Percentiles rank a stretch among this genome's conserved stretches.
Conservation (phyloP, 2,888 invertebrate genomes). For the Cryptophagus acutangulus region DNA sequence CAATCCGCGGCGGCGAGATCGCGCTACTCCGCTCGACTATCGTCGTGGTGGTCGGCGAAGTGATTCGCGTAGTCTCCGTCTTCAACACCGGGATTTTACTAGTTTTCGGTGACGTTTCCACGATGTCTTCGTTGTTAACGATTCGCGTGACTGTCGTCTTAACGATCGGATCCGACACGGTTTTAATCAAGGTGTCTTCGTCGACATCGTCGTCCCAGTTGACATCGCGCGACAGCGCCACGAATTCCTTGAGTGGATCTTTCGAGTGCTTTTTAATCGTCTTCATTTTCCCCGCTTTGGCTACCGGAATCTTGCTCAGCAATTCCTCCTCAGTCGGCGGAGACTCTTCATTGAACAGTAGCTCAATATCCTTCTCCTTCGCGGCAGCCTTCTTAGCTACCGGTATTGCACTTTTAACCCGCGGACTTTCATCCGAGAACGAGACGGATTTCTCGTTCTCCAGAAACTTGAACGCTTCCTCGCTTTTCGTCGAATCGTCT, state of each 20-base stretch:
- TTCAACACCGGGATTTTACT: conserved; percentile 50
- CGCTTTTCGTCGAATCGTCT: conserved; percentile 44
- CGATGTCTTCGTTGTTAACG: conserved; percentile 26
- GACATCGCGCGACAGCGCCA: conserved; percentile 45
- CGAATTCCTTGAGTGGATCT: conserved; percentile 48
- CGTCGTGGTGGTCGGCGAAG: conserved; percentile 30
- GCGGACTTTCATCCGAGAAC: conserved; percentile 19
- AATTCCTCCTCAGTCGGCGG: conserved; percentile 38
- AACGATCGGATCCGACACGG: conserved; percentile 37
- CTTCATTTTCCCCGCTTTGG: conserved; percentile 47
- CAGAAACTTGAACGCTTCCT: conserved; percentile 46
- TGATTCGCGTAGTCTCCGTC: conserved; percentile 40
- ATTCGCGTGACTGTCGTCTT: conserved; percentile 44
- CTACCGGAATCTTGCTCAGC: conserved; percentile 44
- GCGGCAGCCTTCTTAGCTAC: conserved; percentile 1
- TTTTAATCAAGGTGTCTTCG: conserved; percentile 24
- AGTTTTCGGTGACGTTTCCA: conserved; percentile 31
- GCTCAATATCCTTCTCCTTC: conserved; percentile 31
- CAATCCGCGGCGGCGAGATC: conserved; percentile 39
- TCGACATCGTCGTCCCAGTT: conserved; percentile 45
- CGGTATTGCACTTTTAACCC: conserved; percentile 1
- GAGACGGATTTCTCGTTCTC: conserved; percentile 39
- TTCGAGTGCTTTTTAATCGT: conserved; percentile 52
- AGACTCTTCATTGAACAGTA: conserved; percentile 27
- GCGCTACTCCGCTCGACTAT: conserved; percentile 32